Percentiles rank a stretch among this genome's conserved stretches.
Conservation (phyloP, 2,888 invertebrate species). For the Drosophila mayaguana region DNA sequence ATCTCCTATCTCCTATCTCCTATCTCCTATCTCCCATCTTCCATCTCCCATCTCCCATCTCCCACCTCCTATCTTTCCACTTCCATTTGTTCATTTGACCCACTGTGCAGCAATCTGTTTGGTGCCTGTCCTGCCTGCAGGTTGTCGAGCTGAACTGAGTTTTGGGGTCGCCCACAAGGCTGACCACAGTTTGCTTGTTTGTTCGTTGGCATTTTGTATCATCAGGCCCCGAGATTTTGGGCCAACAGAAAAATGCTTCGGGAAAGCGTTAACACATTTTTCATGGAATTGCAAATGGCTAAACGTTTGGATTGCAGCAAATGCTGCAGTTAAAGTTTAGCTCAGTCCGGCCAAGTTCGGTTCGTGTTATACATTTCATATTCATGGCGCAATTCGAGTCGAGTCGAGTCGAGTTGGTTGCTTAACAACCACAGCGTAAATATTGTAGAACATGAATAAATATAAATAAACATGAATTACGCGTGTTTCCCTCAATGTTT, state of each 20-base stretch:
- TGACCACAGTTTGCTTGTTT: slow-evolving; percentile 44
- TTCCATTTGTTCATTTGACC: too few relatives aligned
- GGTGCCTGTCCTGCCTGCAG: slow-evolving; percentile 21
- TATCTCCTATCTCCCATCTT: not conserved
- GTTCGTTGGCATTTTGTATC: slow-evolving; percentile 28
- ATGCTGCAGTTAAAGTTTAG: slow-evolving; percentile 14
- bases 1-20: not conserved
- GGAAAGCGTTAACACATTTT: slow-evolving; percentile 23
- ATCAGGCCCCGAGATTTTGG: slow-evolving; percentile 25
- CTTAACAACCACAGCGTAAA: slow-evolving; percentile 29
- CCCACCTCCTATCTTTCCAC: too few relatives aligned
- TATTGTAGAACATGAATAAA: slow-evolving; percentile 7
- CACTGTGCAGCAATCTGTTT: slow-evolving; percentile 23
- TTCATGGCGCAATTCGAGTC: slow-evolving; percentile 27
- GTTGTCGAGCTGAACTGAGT: slow-evolving; percentile 18
- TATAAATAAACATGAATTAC: slow-evolving; percentile 25
- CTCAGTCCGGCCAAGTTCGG: not conserved
- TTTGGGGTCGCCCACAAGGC: slow-evolving; percentile 37
- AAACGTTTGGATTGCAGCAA: slow-evolving; percentile 27
- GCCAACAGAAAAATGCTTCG: slow-evolving; percentile 15
- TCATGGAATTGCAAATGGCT: slow-evolving; percentile 28
- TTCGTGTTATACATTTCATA: slow-evolving; percentile 7
- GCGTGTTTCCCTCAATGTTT: slow-evolving; percentile 10
- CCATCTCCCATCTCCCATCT: not conserved
- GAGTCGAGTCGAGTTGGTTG: slow-evolving; percentile 32